Conservation (phyloP, 2,888 invertebrate genomes). For the Eilema griseolum region DNA sequence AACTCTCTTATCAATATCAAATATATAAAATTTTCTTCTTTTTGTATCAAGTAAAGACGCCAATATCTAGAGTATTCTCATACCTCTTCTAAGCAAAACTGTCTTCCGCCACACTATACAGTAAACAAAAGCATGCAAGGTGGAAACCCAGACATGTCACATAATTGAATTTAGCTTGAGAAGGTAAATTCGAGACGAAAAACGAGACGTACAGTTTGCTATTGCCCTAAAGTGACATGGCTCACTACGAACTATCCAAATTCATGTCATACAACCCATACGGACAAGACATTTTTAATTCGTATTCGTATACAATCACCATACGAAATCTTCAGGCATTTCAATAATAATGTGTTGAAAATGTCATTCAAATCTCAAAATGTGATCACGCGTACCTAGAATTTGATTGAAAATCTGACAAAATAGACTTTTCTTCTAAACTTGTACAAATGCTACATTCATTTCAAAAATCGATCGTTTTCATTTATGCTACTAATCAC, state of each 20-base stretch:
- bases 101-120: too few relatives aligned
- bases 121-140: neutral
- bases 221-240: neutral
- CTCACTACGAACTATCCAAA: neutral
- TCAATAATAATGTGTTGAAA: neutral
- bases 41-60: too few relatives aligned
- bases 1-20: too few relatives aligned
- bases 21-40: too few relatives aligned
- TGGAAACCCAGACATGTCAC: neutral
- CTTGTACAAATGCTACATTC: too few relatives aligned
- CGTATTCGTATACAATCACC: neutral
- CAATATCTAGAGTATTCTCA: neutral
- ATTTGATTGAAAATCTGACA: neutral
- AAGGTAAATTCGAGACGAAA: neutral
- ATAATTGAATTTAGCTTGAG: conserved; percentile 4
- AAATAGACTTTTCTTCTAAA: neutral
- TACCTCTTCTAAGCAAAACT: too few relatives aligned
- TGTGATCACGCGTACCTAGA: neutral
- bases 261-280: neutral
- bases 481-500: too few relatives aligned
- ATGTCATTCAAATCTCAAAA: neutral
- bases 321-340: neutral
- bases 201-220: neutral
- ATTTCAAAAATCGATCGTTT: too few relatives aligned
- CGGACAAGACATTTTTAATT: neutral